Percentiles rank a stretch among this genome's conserved stretches.
Conservation (phyloP, 2,797 vertebrate species). For the Orestias chungarensis region DNA sequence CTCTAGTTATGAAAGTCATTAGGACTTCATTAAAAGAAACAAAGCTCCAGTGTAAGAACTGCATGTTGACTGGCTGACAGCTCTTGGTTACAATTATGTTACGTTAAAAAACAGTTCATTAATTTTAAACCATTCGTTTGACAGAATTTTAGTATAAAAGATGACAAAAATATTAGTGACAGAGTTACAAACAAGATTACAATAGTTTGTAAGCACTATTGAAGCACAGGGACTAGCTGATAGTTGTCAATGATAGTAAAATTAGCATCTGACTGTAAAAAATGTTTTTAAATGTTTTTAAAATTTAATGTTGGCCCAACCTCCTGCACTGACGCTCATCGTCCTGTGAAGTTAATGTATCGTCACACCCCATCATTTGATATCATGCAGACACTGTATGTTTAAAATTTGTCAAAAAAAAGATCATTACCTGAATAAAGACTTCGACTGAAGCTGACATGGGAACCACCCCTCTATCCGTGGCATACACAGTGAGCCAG, state of each 20-base stretch:
- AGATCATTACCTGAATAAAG: slow-evolving; percentile 84
- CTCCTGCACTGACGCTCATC: not conserved
- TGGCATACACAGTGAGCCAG: slow-evolving; percentile 92
- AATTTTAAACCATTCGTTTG: not conserved
- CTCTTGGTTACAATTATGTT: not conserved
- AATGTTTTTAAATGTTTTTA: not conserved
- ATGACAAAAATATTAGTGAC: not conserved
- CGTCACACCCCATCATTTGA: not conserved
- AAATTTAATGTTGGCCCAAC: not conserved
- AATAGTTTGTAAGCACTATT: too few relatives aligned
- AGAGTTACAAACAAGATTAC: not conserved
- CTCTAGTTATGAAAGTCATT: not conserved
- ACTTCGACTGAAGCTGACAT: slow-evolving; percentile 92
- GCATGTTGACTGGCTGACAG: not conserved
- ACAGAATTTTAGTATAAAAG: not conserved
- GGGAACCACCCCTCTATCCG: slow-evolving; percentile 88
- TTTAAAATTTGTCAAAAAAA: not conserved
- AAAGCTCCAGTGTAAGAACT: not conserved
- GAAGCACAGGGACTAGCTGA: too few relatives aligned
- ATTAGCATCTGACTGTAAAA: too few relatives aligned
- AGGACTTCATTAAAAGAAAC: not conserved
- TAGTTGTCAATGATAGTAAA: too few relatives aligned
- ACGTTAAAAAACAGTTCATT: not conserved
- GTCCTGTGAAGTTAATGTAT: not conserved
- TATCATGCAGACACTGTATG: slow-evolving; percentile 18